Evolutionary conservation across 2,888 invertebrate genomes (phyloP), one percentile per base, ranked within the genome.

Genomic region (Stenchaetothrips biformis): DNA sequence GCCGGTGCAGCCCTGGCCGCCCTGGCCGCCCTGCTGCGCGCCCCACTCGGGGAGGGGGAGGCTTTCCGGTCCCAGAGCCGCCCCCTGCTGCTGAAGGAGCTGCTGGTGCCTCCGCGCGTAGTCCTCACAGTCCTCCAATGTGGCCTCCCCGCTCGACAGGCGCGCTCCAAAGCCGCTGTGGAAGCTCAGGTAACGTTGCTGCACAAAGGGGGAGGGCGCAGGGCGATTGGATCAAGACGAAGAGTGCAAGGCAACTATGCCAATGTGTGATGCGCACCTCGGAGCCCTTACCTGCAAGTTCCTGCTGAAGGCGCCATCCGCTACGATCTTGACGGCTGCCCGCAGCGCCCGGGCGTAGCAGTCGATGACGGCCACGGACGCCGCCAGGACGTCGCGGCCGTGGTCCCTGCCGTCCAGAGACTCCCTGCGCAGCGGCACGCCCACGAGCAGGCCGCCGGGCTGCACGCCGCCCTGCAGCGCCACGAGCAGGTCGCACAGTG

Each of bases 141-240:
- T 88, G 7, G 90, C 87, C 81, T 89, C 89, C 9, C 88, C 89
- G 82, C 87, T 87, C 48, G 88, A 86, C 47, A 92, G 87, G 78
- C 90, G 89, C 47, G 89, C 87, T 18, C 92, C 92, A 83, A 91
- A 88, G 21, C 91, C 91, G 83, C 88, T 88, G 82, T 88, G 86
- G 86, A 89, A 92, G 25, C 89, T 87, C 0, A 87, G 85, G 85
- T 92, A 92, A 25, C 90, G 87, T 86, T 90, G 90, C 91, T 92
- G 87, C 0, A 86, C 87, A 80, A 79, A 80, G 59, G 80, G 79
- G 80, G 80, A 82, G 77, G 48, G 67, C 27, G 11, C 18, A n/a
- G n/a, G n/a, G n/a, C n/a, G n/a, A 77, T 53, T 80, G 83, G 47
- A 49, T 37, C 18, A 8, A 53, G 53, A 1, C 53, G 18, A 18